Evolutionary conservation across 2,888 invertebrate species (phyloP), one percentile per base, ranked within the genome.

Genomic region (Eretmocerus hayati): DNA sequence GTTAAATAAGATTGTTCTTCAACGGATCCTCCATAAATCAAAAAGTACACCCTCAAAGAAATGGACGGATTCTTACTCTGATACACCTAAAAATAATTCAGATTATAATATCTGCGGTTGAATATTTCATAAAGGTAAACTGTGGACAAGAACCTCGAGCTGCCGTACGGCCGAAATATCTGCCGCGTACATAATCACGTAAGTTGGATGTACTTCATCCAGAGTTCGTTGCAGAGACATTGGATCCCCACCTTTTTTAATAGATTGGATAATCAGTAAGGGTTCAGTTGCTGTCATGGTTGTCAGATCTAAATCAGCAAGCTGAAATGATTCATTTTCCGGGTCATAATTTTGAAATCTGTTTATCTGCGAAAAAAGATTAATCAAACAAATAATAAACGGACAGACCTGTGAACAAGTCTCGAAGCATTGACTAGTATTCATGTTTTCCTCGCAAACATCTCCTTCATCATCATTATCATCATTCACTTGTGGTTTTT

Each of bases 1-100:
- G 94, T 93, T 30, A 99, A 77, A 72, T 95, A 99, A 2, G 90
- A 84, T 74, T 99, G 97, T 71, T 99, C 99, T 73, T 99, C 99
- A 0, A 93, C 90, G 6, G 97, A 96, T 52, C 87, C 87, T 9
- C 84, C 84, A 67, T 95, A 93, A 56, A 95, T 81, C 41, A 99
- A 69, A 62, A 95, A 92, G 71, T 90, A 97, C 8, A 97, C 85
- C 62, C 84, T 83, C 5, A 85, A 67, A 15, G 74, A 67, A 0
- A 77, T 69, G 0, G 62, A 59, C 19, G 74, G 67, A 60, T 74
- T 61, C 21, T 65, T 64, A 52, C 72, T 73, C 58, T 77, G 89
- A 63, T 81, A 90, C 52, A 84, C 77, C 83, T 83, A 57, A 32
- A 66, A 56, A 9, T n/a, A 5, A 33, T n/a, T 1, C 15, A 33